Percentiles rank a stretch among this genome's conserved stretches.
These are phyloP conservation scores for Urocitellus parryii DNA, from an alignment of 2,113 vertebrate genomes.

Conservation along the genomic window DNA sequence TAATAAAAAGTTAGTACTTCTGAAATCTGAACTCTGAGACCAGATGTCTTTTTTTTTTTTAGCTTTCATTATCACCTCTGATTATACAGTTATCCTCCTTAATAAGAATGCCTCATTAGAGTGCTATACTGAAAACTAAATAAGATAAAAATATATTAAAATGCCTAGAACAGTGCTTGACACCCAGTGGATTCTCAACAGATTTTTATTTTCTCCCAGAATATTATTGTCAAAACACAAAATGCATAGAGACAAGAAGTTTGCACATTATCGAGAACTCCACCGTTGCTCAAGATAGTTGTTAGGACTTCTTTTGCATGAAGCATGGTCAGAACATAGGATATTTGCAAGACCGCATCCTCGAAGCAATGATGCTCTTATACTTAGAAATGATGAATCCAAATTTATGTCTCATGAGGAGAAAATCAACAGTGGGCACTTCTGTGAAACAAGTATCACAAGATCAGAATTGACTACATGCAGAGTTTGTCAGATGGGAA, in stretches of 20 bases:
- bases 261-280: background rate
- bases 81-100: conserved; percentile 20
- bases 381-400: background rate
- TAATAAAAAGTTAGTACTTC: background rate
- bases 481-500: background rate
- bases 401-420: background rate
- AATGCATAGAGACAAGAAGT: background rate
- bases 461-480: background rate
- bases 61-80: background rate
- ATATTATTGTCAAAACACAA: background rate
- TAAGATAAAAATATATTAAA: conserved; percentile 23
- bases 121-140: conserved; percentile 55
- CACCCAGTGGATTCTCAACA: background rate
- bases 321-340: background rate
- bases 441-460: background rate
- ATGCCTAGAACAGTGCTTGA: background rate
- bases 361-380: background rate
- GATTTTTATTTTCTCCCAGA: conserved; percentile 9
- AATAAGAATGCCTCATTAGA: conserved; percentile 30
- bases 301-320: background rate
- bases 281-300: background rate
- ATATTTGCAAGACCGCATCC: conserved; percentile 19
- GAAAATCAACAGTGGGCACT: background rate
- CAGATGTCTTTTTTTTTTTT: conserved; percentile 12
- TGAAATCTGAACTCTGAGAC: background rate